Percentiles rank a stretch among this genome's conserved stretches.
phyloP scores from a whole-genome alignment of 2,888 invertebrate species.

The Eudemis profundana region DNA sequence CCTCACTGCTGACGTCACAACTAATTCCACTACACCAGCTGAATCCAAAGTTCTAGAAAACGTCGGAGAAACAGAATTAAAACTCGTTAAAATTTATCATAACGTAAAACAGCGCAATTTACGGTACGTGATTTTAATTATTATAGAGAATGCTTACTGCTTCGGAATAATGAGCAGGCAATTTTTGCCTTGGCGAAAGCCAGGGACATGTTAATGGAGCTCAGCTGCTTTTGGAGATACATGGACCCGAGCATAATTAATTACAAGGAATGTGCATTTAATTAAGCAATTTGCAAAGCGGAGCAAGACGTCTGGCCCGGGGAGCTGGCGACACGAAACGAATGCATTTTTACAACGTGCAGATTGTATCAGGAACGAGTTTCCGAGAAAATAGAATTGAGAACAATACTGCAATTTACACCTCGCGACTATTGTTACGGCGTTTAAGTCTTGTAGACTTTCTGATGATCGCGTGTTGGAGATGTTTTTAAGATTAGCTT shows the following conservation, averaged over 20 bases:
- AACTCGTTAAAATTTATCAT: slow-evolving; percentile 25
- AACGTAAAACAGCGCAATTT: slow-evolving; percentile 19
- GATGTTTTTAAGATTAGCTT: slow-evolving; percentile 19
- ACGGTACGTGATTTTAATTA: slow-evolving; percentile 38
- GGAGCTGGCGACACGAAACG: slow-evolving; percentile 24
- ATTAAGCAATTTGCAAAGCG: slow-evolving; percentile 46
- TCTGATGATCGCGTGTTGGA: slow-evolving; percentile 14
- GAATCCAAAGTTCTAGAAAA: slow-evolving; percentile 11
- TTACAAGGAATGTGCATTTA: slow-evolving; percentile 56
- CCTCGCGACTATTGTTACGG: slow-evolving; percentile 24
- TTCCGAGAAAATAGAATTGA: slow-evolving; percentile 5
- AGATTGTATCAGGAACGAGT: slow-evolving; percentile 13
- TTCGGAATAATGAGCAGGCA: slow-evolving; percentile 31
- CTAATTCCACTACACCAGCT: slow-evolving; percentile 60
- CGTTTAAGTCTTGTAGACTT: slow-evolving; percentile 23
- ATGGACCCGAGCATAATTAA: slow-evolving; percentile 67
- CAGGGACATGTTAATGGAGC: slow-evolving; percentile 28
- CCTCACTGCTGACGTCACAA: slow-evolving; percentile 64
- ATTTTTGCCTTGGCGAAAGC: slow-evolving; percentile 23
- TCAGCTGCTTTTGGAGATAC: slow-evolving; percentile 59
- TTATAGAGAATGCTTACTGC: slow-evolving; percentile 28
- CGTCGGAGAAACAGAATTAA: slow-evolving; percentile 2
- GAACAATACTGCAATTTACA: slow-evolving; percentile 25
- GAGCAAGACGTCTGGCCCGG: background rate
- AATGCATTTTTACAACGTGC: slow-evolving; percentile 13